Conservation (phyloP, 2,113 vertebrate species). For the Kryptolebias marmoratus region DNA sequence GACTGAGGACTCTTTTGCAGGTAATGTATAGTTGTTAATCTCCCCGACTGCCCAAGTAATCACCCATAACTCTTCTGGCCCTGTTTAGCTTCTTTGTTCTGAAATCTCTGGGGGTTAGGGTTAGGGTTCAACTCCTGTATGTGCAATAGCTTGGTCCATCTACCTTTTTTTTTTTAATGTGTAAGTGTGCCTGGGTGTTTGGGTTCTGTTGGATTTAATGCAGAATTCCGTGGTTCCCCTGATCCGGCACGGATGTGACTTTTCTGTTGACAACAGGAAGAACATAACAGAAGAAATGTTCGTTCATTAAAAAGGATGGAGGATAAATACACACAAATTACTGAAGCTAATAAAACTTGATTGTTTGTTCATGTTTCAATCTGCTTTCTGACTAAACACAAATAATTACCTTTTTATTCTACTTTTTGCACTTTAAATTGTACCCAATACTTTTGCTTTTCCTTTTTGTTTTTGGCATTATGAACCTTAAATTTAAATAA, state of each 20-base stretch:
- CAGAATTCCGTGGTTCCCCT: constrained; percentile 43
- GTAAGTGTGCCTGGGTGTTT: constrained; percentile 34
- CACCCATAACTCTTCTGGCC: constrained; percentile 10
- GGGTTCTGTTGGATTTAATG: constrained; percentile 51
- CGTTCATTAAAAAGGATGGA: neutral
- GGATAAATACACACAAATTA: constrained; percentile 26
- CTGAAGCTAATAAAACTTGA: constrained; percentile 48
- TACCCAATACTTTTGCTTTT: constrained; percentile 52
- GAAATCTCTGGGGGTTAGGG: constrained; percentile 54
- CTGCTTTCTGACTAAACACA: constrained; percentile 25
- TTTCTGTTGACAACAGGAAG: constrained; percentile 42
- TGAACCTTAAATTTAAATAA: constrained; percentile 79
- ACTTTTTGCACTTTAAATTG: constrained; percentile 76
- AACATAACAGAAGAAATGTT: constrained; percentile 49
- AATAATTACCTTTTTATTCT: constrained; percentile 13
- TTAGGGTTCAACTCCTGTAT: constrained; percentile 79
- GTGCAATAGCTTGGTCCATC: constrained; percentile 78
- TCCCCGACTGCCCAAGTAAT: constrained; percentile 26
- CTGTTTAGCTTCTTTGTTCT: constrained; percentile 44
- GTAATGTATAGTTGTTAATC: constrained; percentile 82
- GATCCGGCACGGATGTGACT: constrained; percentile 63
- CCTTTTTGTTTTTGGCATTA: constrained; percentile 64
- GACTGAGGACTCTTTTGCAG: constrained; percentile 81
- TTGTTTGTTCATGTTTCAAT: constrained; percentile 59
- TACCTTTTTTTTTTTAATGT: constrained; percentile 45